A percentile compares a stretch with the other conserved stretches of the same genome.
Evolutionary conservation across 2,888 invertebrate species (phyloP).

Genomic region (Boloria euphrosyne): DNA sequence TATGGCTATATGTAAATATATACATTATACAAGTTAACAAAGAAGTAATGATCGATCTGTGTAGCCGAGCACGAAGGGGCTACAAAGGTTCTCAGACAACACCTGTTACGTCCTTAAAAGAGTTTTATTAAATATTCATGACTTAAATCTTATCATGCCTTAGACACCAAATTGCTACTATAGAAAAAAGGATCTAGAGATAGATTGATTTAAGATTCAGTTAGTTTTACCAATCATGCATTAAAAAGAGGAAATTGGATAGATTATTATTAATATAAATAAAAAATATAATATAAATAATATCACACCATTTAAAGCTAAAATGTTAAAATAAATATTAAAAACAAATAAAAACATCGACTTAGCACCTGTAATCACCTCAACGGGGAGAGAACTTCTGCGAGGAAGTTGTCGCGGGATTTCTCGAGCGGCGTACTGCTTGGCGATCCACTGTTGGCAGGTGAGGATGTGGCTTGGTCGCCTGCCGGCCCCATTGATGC

Average conservation of each 20-base stretch:
- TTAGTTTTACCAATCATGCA: not conserved
- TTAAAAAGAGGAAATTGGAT: not conserved
- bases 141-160: slow-evolving; percentile 4
- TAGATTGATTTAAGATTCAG: too few species aligned
- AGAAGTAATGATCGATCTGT: not conserved
- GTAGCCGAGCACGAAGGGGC: not conserved
- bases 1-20: too few species aligned
- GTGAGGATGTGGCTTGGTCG: slow-evolving; percentile 51
- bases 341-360: slow-evolving; percentile 51
- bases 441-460: slow-evolving; percentile 63
- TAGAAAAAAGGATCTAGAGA: not conserved
- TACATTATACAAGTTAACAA: not conserved
- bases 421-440: slow-evolving; percentile 51
- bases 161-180: not conserved
- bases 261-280: too few species aligned
- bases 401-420: slow-evolving; percentile 51
- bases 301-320: slow-evolving; percentile 31
- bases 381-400: slow-evolving; percentile 70
- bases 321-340: slow-evolving; percentile 38
- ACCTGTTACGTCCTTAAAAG: not conserved
- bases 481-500: slow-evolving; percentile 55
- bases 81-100: not conserved
- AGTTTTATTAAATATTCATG: not conserved
- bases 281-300: slow-evolving; percentile 24
- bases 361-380: slow-evolving; percentile 72